Evolutionary conservation across 1,140 invertebrate species (phyloP), one percentile per base, ranked within the genome.

Genomic region (Saccostrea echinata): DNA sequence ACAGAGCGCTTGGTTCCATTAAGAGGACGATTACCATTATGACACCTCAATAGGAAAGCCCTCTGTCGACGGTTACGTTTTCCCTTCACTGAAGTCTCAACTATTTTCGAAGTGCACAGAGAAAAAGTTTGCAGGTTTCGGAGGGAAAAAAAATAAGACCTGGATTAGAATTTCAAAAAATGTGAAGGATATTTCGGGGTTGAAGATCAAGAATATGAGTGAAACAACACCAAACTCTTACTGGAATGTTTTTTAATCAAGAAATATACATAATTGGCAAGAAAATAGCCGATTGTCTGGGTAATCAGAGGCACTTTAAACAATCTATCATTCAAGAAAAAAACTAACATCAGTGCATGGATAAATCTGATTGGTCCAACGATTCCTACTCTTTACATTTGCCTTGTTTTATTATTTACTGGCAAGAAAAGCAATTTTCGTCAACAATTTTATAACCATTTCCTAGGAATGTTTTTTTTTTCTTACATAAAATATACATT

Each of bases 221-320:
- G 27, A 76, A 33, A 76, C 2, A 33, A 30, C 12, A 30, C 16
- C 16, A 30, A 4, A 3, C 16, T 76, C 11, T 27, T 16, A 30
- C 24, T 76, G 68, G 68, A 76, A 76, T 76, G 68, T 76, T 76
- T 61, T n/a, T 76, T 76, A 76, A 76, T 76, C 68, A 76, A 61
- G 68, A 76, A 76, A 76, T 76, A 76, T 30, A 76, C 68, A 76
- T 33, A 13, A 76, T 76, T 76, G 68, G 68, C 68, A 76, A 76
- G 68, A 76, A 30, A 30, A 30, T 76, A 76, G 68, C 68, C 24
- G 68, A 30, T 76, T 76, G 68, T 76, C 68, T 33, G 33, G 11
- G 11, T 16, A 27, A 76, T 16, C 24, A 76, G 27, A 76, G 30
- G 24, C 27, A 76, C 16, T 76, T 76, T 27, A 61, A 43, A 30